phyloP scores from a whole-genome alignment of 1,140 invertebrate species.

The Sarcophaga bullata region DNA sequence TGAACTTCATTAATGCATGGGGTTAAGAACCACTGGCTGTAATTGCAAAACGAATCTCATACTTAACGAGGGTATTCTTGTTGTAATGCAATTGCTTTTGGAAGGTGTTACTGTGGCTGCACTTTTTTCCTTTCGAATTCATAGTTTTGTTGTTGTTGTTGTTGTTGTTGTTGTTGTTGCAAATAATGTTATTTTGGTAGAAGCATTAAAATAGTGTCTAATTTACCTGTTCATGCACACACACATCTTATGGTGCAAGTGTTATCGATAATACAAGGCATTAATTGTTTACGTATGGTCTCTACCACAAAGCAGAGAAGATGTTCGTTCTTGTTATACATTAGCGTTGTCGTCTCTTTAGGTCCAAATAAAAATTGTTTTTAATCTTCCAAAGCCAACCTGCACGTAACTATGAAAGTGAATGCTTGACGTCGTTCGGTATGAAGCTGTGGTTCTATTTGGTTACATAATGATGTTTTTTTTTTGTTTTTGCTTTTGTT shows the following conservation, averaged over 20 bases:
- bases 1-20: too few relatives aligned
- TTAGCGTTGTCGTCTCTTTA: neutral
- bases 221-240: neutral
- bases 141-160: neutral
- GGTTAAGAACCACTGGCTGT: too few relatives aligned
- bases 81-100: too few relatives aligned
- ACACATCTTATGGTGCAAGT: constrained; percentile 1
- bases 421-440: neutral
- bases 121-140: neutral
- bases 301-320: neutral
- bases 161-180: neutral
- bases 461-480: constrained; percentile 2
- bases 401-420: neutral
- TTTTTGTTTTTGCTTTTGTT: neutral
- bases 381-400: neutral
- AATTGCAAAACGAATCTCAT: too few relatives aligned
- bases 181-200: neutral
- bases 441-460: neutral
- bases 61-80: too few relatives aligned
- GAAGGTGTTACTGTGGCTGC: too few relatives aligned
- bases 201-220: too few relatives aligned
- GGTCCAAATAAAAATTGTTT: neutral
- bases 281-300: constrained; percentile 2
- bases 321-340: neutral
- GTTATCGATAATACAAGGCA: neutral